A percentile compares a stretch with the other conserved stretches of the same genome.
Conservation (phyloP, 2,888 invertebrate species). For the Dimorphilus gyrociliatus region DNA sequence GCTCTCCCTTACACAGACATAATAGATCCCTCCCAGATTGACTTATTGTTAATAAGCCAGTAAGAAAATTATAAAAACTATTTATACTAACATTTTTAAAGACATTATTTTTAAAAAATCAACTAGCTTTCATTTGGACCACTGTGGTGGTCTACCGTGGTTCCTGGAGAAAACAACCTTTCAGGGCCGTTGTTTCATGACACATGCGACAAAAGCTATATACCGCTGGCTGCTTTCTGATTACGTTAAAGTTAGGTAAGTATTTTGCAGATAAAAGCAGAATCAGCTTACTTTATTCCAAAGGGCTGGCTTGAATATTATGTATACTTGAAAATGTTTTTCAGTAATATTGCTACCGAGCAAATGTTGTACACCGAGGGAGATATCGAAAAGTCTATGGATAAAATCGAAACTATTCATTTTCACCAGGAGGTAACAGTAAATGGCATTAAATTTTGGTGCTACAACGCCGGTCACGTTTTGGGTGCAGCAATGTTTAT, state of each 20-base stretch:
- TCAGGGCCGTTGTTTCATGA: slow-evolving; percentile 96
- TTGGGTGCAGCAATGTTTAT: slow-evolving; percentile 99
- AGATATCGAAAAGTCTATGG: slow-evolving; percentile 92
- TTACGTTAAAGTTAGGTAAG: slow-evolving; percentile 85
- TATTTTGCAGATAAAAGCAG: slow-evolving; percentile 1
- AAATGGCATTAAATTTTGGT: slow-evolving; percentile 90
- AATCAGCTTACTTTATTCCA: neutral
- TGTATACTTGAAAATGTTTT: slow-evolving; percentile 9
- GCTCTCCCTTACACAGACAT: slow-evolving; percentile 92
- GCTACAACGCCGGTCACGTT: slow-evolving; percentile 89
- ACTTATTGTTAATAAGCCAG: slow-evolving; percentile 81
- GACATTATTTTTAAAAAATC: neutral
- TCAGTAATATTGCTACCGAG: slow-evolving; percentile 72
- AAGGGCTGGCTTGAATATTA: too few species aligned
- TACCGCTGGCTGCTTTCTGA: slow-evolving; percentile 95
- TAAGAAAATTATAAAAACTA: slow-evolving; percentile 34
- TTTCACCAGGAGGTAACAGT: slow-evolving; percentile 84
- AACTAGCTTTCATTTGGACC: slow-evolving; percentile 84
- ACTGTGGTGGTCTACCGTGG: slow-evolving; percentile 95
- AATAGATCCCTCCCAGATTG: slow-evolving; percentile 84
- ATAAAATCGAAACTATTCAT: slow-evolving; percentile 93
- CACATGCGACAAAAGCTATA: slow-evolving; percentile 97
- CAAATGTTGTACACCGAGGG: slow-evolving; percentile 71
- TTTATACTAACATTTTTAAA: neutral
- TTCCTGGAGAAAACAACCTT: slow-evolving; percentile 91